Evolutionary conservation across 1,140 invertebrate species (phyloP).

Genomic region (Chironomus tepperi): DNA sequence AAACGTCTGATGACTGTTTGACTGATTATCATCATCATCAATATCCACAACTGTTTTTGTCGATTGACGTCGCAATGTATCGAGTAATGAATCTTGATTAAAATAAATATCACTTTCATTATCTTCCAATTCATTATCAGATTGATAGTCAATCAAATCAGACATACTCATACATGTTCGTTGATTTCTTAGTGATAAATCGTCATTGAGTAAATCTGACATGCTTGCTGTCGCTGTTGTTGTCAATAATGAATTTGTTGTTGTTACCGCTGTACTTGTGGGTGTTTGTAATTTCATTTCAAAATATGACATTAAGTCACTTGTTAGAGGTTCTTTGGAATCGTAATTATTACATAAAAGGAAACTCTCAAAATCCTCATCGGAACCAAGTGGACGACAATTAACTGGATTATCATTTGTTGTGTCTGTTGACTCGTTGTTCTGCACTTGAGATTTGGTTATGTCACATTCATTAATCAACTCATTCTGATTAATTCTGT

Average conservation of each 20-base stretch:
- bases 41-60: not conserved
- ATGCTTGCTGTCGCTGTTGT: not conserved
- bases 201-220: not conserved
- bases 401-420: not conserved
- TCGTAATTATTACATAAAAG: slow-evolving; percentile 35
- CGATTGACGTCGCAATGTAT: not conserved
- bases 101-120: slow-evolving; percentile 1
- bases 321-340: slow-evolving; percentile 33
- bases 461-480: slow-evolving; percentile 28
- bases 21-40: not conserved
- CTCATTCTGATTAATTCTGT: slow-evolving; percentile 27
- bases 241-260: not conserved
- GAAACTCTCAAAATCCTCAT: slow-evolving; percentile 39
- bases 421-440: not conserved
- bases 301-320: slow-evolving; percentile 38
- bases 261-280: slow-evolving; percentile 29
- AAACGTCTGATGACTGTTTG: not conserved
- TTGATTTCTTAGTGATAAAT: not conserved
- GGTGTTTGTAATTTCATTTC: slow-evolving; percentile 39
- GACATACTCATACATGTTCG: slow-evolving; percentile 8
- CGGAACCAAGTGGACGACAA: slow-evolving; percentile 3
- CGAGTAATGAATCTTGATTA: slow-evolving; percentile 2
- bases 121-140: slow-evolving; percentile 16
- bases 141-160: slow-evolving; percentile 20
- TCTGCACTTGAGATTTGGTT: too few relatives aligned